Conservation (phyloP, 2,113 vertebrate genomes). For the Syrmaticus mikado region DNA sequence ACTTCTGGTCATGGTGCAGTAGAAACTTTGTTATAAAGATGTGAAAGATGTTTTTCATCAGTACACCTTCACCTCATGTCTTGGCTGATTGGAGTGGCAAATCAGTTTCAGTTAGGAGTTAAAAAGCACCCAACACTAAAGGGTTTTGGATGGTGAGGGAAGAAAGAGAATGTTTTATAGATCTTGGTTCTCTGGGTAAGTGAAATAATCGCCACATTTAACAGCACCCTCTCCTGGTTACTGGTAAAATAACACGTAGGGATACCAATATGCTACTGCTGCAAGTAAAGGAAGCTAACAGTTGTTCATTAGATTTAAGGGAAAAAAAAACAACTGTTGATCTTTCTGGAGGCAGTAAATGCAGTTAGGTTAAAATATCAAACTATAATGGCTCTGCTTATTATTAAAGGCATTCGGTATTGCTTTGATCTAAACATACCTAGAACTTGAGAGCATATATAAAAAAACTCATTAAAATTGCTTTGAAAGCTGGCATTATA, state of each 20-base stretch:
- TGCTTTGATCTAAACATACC: neutral
- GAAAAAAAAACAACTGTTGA: too few relatives aligned
- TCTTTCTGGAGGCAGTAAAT: neutral
- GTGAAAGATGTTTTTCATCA: neutral
- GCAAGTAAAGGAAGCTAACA: rapidly evolving
- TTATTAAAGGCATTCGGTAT: neutral
- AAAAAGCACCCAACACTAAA: rapidly evolving
- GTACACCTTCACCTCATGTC: rapidly evolving
- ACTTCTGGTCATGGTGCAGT: rapidly evolving
- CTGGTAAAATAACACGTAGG: neutral
- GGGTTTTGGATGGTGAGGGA: neutral
- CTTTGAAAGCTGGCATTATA: neutral
- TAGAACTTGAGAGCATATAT: rapidly evolving
- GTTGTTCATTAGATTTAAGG: neutral
- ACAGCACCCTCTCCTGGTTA: slow-evolving; percentile 50
- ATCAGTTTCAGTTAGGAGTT: neutral
- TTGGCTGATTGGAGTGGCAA: rapidly evolving
- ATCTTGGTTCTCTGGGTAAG: rapidly evolving
- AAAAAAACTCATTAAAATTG: neutral
- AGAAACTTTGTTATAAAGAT: neutral
- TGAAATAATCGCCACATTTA: neutral
- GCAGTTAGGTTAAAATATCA: neutral
- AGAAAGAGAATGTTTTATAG: neutral
- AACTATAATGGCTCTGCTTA: rapidly evolving
- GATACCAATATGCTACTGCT: rapidly evolving